Evolutionary conservation across 1,140 invertebrate species (phyloP), one percentile per base, ranked within the genome.

Genomic region (Drosophila athabasca): DNA sequence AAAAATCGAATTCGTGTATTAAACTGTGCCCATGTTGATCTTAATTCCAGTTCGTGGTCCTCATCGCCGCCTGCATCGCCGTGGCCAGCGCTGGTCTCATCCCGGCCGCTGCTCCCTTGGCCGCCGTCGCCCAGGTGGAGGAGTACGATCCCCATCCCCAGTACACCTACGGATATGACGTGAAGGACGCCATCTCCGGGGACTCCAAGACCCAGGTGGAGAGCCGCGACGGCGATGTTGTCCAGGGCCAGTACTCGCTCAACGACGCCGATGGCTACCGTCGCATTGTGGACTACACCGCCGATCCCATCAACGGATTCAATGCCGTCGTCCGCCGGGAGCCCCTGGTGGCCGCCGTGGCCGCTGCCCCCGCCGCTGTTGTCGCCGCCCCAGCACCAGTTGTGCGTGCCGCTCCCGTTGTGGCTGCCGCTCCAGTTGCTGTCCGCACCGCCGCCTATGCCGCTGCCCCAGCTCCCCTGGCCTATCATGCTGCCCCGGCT

Each of bases 161-260:
- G 66, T 95, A 95, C 91, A 94, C 94, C 55, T 95, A 94, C 77
- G 93, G 93, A 44, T 95, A 95, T 73, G 94, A 95, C 64, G 94
- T 95, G 17, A 94, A 95, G 82, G 95, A 95, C 88, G 94, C 92
- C 48, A 80, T 93, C 53, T 93, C 88, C 66, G 91, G 93, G 19
- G 92, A 93, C 46, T 82, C 78, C 11, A 92, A 92, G 80, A 90
- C 77, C 13, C 91, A 91, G 57, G 66, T 81, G 46, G 92, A 93
- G 82, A 88, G 70, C 61, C 90, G 92, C 17, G 87, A 92, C 62
- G 92, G 92, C 49, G 92, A 93, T 74, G 68, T 91, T 13, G 92
- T 93, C 41, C 84, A 90, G 68, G 92, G 92, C 24, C 78, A 80
- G 48, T 92, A 92, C 82, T 90, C 82, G 43, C 64, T 92, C 43